Base-by-base conservation (phyloP, 2,113 vertebrate genomes). In the Corapipo altera region DNA sequence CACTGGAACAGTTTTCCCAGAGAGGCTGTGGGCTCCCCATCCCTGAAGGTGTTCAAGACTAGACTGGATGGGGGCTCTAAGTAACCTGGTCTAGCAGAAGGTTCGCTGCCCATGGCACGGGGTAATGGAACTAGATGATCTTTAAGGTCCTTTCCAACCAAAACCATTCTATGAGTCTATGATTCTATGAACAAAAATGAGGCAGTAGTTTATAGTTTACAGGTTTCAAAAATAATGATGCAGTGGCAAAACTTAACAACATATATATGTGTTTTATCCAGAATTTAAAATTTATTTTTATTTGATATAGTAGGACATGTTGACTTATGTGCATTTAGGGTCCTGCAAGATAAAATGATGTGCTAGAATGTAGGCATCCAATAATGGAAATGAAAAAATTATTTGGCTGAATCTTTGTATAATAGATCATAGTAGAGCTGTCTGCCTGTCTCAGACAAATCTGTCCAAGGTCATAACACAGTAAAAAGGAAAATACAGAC, bases 141-240 rank as follows among this genome's bases (percentile, higher is more conserved):
- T 43, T 49, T 65, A 23, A 51, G 17, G 14, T 37, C 35, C 3
- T 9, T 51, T 58, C 11, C 22, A 81, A 37, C 5, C 12, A 15
- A 9, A 44, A 33, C 27, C 0, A 0, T 44, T 33, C 6, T 13
- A 12, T 43, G 18, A 28, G 8, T 39, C 44, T 44, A 8, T 33
- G 44, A 66, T 33, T 51, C 5, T 46, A 13, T 26, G 5, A 51
- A 66, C 64, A 59, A 52, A 49, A 28, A 3, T 12, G 22, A 66
- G 11, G 20, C 18, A 75, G 12, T 4, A 37, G 1, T 70, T 88
- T n/a, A 32, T 4, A 37, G 1, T 70, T 88, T n/a, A 32, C 5
- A 37, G 11, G 9, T 67, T 91, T 76, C 37, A 75, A 39, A 87
- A 91, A 32, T 16, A 65, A 39, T 35, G 21, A 19, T 80, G 2